phyloP scores from a whole-genome alignment of 2,113 vertebrate species.

The Hippocampus zosterae region DNA sequence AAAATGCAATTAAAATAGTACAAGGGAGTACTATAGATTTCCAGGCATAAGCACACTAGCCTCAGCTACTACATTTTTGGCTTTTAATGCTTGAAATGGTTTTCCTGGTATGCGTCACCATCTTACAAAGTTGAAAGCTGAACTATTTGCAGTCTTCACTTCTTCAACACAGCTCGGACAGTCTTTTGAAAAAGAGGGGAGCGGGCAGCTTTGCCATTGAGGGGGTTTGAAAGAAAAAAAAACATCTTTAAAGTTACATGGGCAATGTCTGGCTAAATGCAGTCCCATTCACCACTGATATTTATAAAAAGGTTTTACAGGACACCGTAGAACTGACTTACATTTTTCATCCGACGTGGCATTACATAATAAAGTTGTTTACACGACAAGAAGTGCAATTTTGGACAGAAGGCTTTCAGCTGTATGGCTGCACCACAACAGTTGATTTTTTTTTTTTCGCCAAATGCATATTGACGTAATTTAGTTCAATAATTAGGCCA shows the following conservation, averaged over 20 bases:
- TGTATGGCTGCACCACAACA: not conserved
- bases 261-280: not conserved
- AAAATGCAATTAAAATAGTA: no score
- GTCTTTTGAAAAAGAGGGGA: not conserved
- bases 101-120: not conserved
- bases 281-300: not conserved
- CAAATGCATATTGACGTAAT: no score
- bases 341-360: not conserved
- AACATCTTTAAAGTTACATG: not conserved
- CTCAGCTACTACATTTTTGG: no score
- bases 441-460: no score
- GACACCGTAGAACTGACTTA: not conserved
- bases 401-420: not conserved
- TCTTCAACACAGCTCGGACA: not conserved
- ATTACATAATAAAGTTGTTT: not conserved
- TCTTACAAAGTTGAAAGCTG: not conserved
- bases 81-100: no score
- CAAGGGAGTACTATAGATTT: no score
- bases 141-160: not conserved
- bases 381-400: not conserved
- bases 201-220: not conserved
- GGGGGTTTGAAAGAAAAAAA: not conserved
- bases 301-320: not conserved
- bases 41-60: no score
- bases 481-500: no score